Conservation (phyloP, 2,113 vertebrate species). For the Paracanthobrama guichenoti region DNA sequence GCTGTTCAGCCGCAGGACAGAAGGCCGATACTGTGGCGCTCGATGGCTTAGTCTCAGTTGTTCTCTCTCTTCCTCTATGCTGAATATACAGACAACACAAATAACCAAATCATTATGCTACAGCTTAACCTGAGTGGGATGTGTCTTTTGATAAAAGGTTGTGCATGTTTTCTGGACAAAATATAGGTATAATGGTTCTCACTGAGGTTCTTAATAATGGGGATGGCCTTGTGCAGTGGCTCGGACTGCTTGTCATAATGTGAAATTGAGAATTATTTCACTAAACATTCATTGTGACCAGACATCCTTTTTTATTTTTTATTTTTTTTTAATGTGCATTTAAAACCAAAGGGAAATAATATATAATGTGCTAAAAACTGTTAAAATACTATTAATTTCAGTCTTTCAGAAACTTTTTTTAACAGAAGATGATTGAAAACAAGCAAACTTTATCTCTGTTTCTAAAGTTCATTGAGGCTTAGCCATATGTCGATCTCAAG, state of each 20-base stretch:
- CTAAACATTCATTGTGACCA: background rate
- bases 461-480: background rate
- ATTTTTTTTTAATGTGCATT: background rate
- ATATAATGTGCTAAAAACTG: background rate
- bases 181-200: background rate
- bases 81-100: conserved; percentile 16
- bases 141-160: conserved; percentile 21
- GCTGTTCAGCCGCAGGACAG: conserved; percentile 34
- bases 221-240: background rate
- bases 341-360: background rate
- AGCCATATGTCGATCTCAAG: background rate
- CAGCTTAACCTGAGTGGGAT: conserved; percentile 10
- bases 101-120: conserved; percentile 36
- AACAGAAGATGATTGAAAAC: background rate
- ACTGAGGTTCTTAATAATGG: background rate
- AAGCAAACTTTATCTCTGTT: background rate
- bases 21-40: conserved; percentile 6
- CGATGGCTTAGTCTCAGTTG: conserved; percentile 17
- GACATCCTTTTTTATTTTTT: background rate
- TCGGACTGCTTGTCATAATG: background rate
- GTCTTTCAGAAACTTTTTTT: background rate
- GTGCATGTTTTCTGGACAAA: background rate
- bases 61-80: conserved; percentile 12
- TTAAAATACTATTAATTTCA: background rate
- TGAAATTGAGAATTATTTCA: background rate